Base-by-base conservation (phyloP, 2,888 invertebrate species). In the Acheta domesticus region DNA sequence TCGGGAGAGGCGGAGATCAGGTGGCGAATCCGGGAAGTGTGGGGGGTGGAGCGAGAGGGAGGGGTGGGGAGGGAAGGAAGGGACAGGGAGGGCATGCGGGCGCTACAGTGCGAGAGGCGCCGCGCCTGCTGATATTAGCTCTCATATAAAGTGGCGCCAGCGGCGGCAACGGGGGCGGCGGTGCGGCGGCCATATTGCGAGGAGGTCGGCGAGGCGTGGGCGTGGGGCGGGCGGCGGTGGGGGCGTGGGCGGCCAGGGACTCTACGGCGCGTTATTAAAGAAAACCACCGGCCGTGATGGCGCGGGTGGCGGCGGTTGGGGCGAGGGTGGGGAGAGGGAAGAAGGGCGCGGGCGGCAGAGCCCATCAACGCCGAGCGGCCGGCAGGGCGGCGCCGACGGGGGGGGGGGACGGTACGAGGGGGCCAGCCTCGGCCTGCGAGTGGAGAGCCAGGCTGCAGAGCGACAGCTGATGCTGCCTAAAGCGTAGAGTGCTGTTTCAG, bases 61-160 rank as follows among this genome's bases (percentile, higher is more conserved):
- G 19, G 19, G 50, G 50, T 2, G 50, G 1, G 19, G 2, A 16
- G 14, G 50, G 50, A 19, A 3, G 1, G 19, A 16, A 16, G 14
- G 12, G 50, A 50, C 14, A 50, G 14, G 50, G 50, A 14, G 62
- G 62, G 16, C 16, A 19, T 19, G 62, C 3, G 62, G 62, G 62
- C 62, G 62, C 62, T 62, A 36, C 36, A 36, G 36, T 36, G 36
- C 36, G 36, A 36, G 36, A 36, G 62, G 62, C 62, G 62, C 50
- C 19, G 16, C 14, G 62, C 62, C 19, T 62, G 5, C 62, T 62
- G 62, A 62, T 62, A 62, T 62, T 62, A 62, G 62, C 62, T 62
- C 62, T 62, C 62, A 62, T 62, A 62, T 62, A 62, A 62, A 62
- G 62, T 62, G 62, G 62, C 62, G 62, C 62, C 62, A 19, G 62